Conservation (phyloP, 2,888 invertebrate genomes). For the Rhyacophila evoluta region DNA sequence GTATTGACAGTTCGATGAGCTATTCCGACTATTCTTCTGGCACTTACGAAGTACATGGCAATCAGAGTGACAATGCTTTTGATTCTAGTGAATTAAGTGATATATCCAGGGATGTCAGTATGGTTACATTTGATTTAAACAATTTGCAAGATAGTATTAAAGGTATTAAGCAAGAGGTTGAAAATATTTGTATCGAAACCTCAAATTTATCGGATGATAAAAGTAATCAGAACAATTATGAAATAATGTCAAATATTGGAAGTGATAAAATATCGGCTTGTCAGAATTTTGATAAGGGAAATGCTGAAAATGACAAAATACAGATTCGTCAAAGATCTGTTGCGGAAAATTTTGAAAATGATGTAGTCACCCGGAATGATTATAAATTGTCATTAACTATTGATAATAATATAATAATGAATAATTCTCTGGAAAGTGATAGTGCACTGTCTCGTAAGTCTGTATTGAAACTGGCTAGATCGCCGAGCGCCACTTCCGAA, state of each 20-base stretch:
- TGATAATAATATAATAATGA: too few relatives aligned
- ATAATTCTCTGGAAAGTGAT: too few relatives aligned
- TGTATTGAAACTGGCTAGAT: slow-evolving; percentile 28
- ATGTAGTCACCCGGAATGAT: too few relatives aligned
- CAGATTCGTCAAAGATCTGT: too few relatives aligned
- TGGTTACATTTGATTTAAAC: slow-evolving; percentile 31
- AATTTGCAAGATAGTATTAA: slow-evolving; percentile 34
- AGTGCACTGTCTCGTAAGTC: slow-evolving; percentile 12
- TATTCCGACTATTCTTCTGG: neutral
- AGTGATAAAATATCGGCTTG: too few relatives aligned
- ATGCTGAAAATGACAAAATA: neutral
- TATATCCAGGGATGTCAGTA: slow-evolving; percentile 4
- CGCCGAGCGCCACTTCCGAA: neutral
- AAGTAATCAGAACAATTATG: neutral
- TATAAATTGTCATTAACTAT: too few relatives aligned
- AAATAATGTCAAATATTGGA: too few relatives aligned
- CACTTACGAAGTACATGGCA: neutral
- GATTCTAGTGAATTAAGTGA: slow-evolving; percentile 30
- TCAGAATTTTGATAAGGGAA: neutral
- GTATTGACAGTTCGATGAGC: neutral
- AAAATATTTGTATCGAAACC: slow-evolving; percentile 39
- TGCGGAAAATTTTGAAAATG: too few relatives aligned
- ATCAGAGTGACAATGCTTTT: neutral
- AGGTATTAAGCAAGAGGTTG: slow-evolving; percentile 32
- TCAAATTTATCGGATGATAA: neutral